Conservation (phyloP, 2,888 invertebrate species). For the Blastobasis adustella region DNA sequence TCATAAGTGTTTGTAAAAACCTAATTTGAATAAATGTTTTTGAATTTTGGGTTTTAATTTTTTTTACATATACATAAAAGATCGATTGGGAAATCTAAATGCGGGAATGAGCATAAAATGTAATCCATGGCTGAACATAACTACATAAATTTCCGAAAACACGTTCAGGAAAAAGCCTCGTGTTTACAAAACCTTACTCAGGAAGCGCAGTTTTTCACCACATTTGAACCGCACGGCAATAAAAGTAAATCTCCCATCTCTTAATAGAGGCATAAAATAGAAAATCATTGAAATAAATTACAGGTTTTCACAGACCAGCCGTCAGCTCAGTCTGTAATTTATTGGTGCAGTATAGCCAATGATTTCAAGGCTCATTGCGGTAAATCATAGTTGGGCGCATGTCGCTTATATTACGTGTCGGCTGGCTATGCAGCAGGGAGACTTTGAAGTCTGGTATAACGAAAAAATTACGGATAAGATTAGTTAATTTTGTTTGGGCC, state of each 20-base stretch:
- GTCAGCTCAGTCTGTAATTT: constrained; percentile 15
- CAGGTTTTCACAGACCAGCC: constrained; percentile 27
- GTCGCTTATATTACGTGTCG: neutral
- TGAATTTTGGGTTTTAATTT: too few relatives aligned
- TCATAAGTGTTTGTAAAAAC: too few relatives aligned
- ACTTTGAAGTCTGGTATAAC: neutral
- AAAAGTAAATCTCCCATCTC: constrained; percentile 9
- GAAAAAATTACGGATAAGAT: neutral
- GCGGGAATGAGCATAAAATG: too few relatives aligned
- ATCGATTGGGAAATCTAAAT: too few relatives aligned
- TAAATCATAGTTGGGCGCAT: constrained; percentile 13
- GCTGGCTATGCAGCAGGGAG: neutral
- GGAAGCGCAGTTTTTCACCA: neutral
- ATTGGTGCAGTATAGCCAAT: constrained; percentile 14
- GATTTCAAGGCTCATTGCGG: constrained; percentile 19
- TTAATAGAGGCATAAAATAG: constrained; percentile 33
- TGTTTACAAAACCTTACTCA: neutral
- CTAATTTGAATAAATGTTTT: too few relatives aligned
- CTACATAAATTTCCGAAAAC: too few relatives aligned
- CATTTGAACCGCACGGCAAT: constrained; percentile 2
- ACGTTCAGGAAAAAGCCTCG: neutral
- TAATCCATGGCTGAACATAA: too few relatives aligned
- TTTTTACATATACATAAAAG: too few relatives aligned
- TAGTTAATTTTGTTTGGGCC: neutral
- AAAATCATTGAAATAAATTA: constrained; percentile 49